Evolutionary conservation across 2,797 vertebrate genomes (phyloP), one percentile per base, ranked within the genome.

Genomic region (Allobates femoralis): DNA sequence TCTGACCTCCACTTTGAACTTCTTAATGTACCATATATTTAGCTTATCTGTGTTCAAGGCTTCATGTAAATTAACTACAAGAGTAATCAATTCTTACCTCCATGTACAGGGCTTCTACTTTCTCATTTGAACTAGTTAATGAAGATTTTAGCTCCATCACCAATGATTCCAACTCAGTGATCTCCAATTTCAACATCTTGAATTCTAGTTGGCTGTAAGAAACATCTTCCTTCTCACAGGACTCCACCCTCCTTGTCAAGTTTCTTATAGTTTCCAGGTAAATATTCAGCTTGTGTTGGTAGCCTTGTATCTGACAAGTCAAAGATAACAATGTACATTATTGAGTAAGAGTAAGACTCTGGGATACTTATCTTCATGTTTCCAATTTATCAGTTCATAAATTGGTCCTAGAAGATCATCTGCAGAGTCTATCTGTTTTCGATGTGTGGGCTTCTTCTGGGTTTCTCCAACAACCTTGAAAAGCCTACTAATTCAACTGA

Each of bases 161-260:
- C 34, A 83, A 23, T 7, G 81, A 26, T 81, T 94, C 92, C 50
- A 94, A 90, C 60, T 92, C 89, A 86, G 84, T 88, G 56, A 93
- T 91, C 81, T 92, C 91, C 28, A 90, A 79, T 84, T 91, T 90
- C 76, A 94, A 90, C 41, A 94, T 79, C 88, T 95, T 94, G 86
- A 95, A 95, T 82, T 95, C 95, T 87, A 94, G 89, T 86, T 93
- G 93, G 86, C 94, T 91, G 90, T 94, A 95, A 50, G 86, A 55
- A 19, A 55, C 10, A 58, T n/a, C n/a, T 28, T 55, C 76, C 53
- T 28, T 80, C 34, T 85, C 34, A 30, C 71, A 79, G 1, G 28
- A 0, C 51, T 80, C 75, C 46, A 85, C 84, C 34, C 64, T 69
- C 7, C 5, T 71, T n/a, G 84, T 78, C 30, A 85, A 14, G 51